Percentiles rank a stretch among this genome's conserved stretches.
Evolutionary conservation across 2,888 invertebrate species (phyloP).

Genomic region (Leptopterna dolabrata): DNA sequence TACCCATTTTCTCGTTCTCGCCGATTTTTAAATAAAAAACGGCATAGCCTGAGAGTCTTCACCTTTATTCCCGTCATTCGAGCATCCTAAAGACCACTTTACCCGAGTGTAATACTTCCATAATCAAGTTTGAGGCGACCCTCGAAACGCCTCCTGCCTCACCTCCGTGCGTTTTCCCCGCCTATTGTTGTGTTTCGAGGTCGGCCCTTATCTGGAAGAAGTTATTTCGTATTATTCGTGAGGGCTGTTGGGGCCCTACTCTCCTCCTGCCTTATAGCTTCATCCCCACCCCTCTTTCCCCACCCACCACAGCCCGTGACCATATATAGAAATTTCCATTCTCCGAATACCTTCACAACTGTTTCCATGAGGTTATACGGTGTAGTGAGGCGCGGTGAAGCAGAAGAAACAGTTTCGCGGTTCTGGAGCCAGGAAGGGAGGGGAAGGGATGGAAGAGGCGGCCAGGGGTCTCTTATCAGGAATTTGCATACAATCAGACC

Average conservation of each 20-base stretch:
- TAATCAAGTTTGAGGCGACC: neutral
- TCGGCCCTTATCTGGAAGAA: slow-evolving; percentile 21
- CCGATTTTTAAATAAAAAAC: too few species aligned
- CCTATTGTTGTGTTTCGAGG: slow-evolving; percentile 8
- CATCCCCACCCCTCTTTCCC: neutral
- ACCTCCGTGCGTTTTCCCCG: neutral
- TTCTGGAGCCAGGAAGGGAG: neutral
- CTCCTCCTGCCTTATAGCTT: too few species aligned
- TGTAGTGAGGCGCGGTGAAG: neutral
- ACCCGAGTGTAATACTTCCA: neutral
- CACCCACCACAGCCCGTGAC: neutral
- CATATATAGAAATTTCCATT: too few species aligned
- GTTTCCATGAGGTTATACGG: neutral
- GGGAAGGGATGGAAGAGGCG: neutral
- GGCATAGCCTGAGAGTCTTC: too few species aligned
- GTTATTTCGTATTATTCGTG: slow-evolving; percentile 1
- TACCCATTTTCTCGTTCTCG: too few species aligned
- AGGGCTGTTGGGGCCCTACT: too few species aligned
- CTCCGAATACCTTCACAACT: neutral
- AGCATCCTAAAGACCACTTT: too few species aligned
- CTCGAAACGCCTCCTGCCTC: neutral
- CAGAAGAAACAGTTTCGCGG: slow-evolving; percentile 20
- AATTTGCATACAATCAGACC: slow-evolving; percentile 42
- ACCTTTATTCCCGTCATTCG: too few species aligned
- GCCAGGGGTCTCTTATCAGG: slow-evolving; percentile 14